These are phyloP conservation scores for Eulemur mongoz DNA, from an alignment of 2,797 vertebrate genomes.

Conservation along the genomic window DNA sequence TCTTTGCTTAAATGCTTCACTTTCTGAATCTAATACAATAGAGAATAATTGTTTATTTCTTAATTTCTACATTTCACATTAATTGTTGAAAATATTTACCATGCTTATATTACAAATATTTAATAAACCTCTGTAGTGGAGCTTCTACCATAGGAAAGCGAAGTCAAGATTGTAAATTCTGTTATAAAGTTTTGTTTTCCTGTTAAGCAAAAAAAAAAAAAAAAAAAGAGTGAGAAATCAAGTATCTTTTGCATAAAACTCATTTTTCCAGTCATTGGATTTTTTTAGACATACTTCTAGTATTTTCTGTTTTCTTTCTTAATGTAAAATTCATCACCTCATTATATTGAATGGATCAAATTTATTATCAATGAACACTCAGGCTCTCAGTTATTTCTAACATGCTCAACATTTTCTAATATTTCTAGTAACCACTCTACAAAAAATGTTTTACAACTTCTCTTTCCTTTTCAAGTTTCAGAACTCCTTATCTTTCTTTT, in stretches of 20 bases:
- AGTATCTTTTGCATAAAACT: background rate
- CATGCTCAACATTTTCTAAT: background rate
- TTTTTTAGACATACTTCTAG: background rate
- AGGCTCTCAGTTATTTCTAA: background rate
- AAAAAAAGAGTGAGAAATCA: background rate
- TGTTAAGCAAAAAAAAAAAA: conserved; percentile 25
- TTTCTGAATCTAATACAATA: background rate
- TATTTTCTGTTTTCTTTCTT: background rate
- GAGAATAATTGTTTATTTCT: background rate
- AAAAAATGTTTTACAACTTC: background rate
- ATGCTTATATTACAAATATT: background rate
- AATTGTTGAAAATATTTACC: background rate
- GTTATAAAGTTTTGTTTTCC: background rate
- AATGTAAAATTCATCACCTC: background rate
- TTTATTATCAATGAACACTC: background rate
- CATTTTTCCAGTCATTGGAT: background rate
- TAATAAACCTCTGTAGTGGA: background rate
- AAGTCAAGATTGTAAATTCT: background rate
- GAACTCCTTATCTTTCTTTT: background rate
- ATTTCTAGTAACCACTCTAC: background rate
- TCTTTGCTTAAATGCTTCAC: background rate
- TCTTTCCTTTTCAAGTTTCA: background rate
- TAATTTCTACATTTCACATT: background rate
- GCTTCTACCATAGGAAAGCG: background rate
- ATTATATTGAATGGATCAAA: background rate